Conservation (phyloP, 2,797 vertebrate genomes). For the Manis javanica region DNA sequence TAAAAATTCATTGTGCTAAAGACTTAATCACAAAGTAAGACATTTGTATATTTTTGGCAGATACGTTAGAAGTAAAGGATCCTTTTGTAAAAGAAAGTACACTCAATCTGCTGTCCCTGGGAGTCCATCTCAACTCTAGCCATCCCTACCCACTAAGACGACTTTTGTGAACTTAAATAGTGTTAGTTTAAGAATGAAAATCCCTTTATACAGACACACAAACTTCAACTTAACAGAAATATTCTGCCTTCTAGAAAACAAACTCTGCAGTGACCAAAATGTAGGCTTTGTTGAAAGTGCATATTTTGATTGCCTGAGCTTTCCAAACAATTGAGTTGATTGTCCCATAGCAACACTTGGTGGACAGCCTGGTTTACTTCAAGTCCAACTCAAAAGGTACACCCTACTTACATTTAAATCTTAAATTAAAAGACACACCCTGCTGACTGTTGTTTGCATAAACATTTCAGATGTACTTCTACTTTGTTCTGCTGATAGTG, state of each 20-base stretch:
- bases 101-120: not conserved
- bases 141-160: not conserved
- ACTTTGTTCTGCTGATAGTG: slow-evolving; percentile 68
- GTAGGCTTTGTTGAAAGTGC: not conserved
- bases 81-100: not conserved
- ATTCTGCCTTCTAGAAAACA: not conserved
- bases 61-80: not conserved
- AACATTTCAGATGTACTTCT: slow-evolving; percentile 65
- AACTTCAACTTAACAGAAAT: not conserved
- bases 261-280: not conserved
- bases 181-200: not conserved
- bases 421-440: not conserved
- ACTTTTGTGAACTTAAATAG: not conserved
- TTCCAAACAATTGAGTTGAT: slow-evolving; percentile 47
- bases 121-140: not conserved
- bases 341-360: slow-evolving; percentile 13
- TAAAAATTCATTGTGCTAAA: not conserved
- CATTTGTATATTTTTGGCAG: not conserved
- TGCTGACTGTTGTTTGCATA: slow-evolving; percentile 55
- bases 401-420: slow-evolving; percentile 27
- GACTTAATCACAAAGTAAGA: not conserved
- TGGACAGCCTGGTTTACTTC: slow-evolving; percentile 50
- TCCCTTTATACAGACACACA: not conserved
- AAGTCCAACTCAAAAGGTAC: slow-evolving; percentile 51
- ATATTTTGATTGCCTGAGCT: not conserved